Percentiles rank a stretch among this genome's conserved stretches.
Evolutionary conservation across 2,888 invertebrate species (phyloP).

Genomic region (Drosophila borealis): DNA sequence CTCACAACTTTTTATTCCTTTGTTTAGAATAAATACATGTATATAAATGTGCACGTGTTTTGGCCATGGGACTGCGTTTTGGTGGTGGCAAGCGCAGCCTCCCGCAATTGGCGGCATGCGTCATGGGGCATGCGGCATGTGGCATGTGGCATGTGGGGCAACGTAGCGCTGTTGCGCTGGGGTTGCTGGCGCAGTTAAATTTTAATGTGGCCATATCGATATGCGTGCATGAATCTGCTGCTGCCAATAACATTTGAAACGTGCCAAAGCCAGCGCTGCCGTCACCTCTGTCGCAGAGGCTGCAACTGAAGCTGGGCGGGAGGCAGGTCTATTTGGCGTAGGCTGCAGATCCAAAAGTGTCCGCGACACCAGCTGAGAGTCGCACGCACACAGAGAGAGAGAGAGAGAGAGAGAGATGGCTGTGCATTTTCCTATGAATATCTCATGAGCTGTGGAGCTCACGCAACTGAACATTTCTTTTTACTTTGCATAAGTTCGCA

Average conservation of each 20-base stretch:
- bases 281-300: too few species aligned
- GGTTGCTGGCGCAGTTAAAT: slow-evolving; percentile 74
- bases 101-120: slow-evolving; percentile 25
- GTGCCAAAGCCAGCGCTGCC: slow-evolving; percentile 45
- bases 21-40: slow-evolving; percentile 79
- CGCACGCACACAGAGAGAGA: background rate
- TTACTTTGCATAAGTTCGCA: slow-evolving; percentile 59
- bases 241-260: slow-evolving; percentile 68
- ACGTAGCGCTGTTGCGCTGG: slow-evolving; percentile 45
- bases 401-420: background rate
- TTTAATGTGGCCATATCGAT: slow-evolving; percentile 83
- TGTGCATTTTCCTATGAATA: slow-evolving; percentile 60
- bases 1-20: slow-evolving; percentile 83
- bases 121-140: background rate
- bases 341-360: slow-evolving; percentile 25
- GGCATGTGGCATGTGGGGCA: too few species aligned
- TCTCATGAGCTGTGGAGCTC: slow-evolving; percentile 59
- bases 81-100: slow-evolving; percentile 66
- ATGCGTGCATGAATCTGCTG: slow-evolving; percentile 71
- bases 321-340: slow-evolving; percentile 16
- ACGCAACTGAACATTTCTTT: slow-evolving; percentile 45
- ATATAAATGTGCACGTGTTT: slow-evolving; percentile 78
- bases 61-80: slow-evolving; percentile 56
- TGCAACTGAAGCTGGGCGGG: background rate
- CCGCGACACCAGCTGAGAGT: slow-evolving; percentile 15